Percentiles rank a stretch among this genome's conserved stretches.
Conservation (phyloP, 1,140 invertebrate species). For the Microplitis mediator region DNA sequence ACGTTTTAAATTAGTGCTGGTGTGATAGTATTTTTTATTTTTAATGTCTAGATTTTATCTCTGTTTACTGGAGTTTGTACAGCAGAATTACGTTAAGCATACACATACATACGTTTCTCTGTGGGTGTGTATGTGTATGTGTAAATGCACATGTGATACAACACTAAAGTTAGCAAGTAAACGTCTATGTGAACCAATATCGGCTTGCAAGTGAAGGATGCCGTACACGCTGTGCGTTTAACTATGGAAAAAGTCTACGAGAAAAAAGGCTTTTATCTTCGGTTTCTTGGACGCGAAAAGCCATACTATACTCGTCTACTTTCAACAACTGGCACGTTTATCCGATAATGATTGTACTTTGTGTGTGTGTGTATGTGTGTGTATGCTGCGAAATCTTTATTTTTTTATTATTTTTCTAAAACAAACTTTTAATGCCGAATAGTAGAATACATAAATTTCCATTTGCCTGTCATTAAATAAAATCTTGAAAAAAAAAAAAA, state of each 20-base stretch:
- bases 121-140: not conserved
- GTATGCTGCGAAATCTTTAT: not conserved
- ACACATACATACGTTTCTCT: not conserved
- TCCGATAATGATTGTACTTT: slow-evolving; percentile 19
- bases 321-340: slow-evolving; percentile 17
- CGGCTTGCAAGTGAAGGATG: slow-evolving; percentile 48
- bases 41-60: no score
- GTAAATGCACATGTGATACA: no score
- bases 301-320: slow-evolving; percentile 3
- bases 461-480: no score
- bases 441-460: no score
- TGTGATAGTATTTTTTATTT: no score
- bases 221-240: slow-evolving; percentile 43
- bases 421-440: not conserved
- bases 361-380: slow-evolving; percentile 3
- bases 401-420: not conserved
- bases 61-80: no score
- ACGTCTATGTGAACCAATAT: slow-evolving; percentile 45
- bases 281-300: slow-evolving; percentile 18
- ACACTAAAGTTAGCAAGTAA: not conserved
- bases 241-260: slow-evolving; percentile 25
- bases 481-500: no score
- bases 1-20: no score
- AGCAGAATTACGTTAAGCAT: no score
- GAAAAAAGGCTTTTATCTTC: slow-evolving; percentile 11